Evolutionary conservation across 2,888 invertebrate species (phyloP).

Genomic region (Scrobipalpa atriplicella): DNA sequence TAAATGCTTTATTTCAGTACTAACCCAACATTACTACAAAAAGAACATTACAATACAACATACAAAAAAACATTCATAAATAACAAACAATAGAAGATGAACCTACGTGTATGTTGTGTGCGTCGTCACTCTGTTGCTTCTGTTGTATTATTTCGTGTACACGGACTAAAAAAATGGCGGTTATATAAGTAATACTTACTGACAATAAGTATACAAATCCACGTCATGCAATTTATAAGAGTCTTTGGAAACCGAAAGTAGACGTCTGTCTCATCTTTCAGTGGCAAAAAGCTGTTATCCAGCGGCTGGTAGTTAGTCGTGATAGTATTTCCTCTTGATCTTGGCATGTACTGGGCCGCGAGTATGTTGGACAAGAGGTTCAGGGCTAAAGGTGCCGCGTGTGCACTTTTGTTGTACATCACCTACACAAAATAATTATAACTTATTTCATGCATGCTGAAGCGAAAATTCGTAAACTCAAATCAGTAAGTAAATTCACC

Average conservation of each 20-base stretch:
- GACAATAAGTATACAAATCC: not conserved
- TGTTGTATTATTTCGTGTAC: too few relatives aligned
- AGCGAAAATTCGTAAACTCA: too few relatives aligned
- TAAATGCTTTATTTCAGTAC: too few relatives aligned
- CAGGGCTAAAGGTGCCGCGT: not conserved
- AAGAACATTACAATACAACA: too few relatives aligned
- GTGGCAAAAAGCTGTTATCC: not conserved
- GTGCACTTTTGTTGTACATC: not conserved
- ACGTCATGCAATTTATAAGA: not conserved
- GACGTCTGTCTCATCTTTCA: too few relatives aligned
- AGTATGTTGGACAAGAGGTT: conserved; percentile 13
- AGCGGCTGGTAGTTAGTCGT: conserved; percentile 50
- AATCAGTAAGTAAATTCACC: not conserved
- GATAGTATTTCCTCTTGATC: conserved; percentile 34
- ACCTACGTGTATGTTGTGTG: too few relatives aligned
- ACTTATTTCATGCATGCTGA: too few relatives aligned
- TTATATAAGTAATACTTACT: not conserved
- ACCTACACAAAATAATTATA: not conserved
- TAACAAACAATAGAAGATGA: too few relatives aligned
- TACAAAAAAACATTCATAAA: too few relatives aligned
- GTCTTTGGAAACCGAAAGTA: not conserved
- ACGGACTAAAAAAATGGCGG: too few relatives aligned
- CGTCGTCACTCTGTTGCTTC: too few relatives aligned
- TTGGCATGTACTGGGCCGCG: conserved; percentile 28
- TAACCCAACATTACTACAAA: too few relatives aligned